These are phyloP conservation scores for Spongia lamella DNA, from an alignment of 37 sponge, comb jelly and placozoan genomes.

Conservation along the genomic window DNA sequence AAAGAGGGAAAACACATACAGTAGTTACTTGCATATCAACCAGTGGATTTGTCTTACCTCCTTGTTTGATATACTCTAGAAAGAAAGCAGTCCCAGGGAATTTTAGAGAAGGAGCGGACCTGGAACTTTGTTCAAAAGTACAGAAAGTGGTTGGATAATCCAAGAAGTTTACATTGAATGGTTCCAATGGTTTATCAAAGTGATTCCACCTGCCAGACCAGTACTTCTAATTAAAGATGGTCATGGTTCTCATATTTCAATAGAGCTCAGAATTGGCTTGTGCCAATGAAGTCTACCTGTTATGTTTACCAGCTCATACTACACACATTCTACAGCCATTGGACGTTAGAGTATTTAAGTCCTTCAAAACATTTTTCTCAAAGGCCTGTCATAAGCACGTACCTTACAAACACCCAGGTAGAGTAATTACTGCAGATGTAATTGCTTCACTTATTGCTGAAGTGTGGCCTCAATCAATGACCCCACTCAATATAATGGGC, in stretches of 20 bases:
- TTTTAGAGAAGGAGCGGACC: too few relatives aligned
- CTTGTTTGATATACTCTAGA: too few relatives aligned
- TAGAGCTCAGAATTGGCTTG: constrained; percentile 26
- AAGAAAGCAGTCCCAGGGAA: too few relatives aligned
- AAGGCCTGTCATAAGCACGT: constrained; percentile 44
- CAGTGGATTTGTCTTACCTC: too few relatives aligned
- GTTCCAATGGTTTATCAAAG: too few relatives aligned
- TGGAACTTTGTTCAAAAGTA: too few relatives aligned
- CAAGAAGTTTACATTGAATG: too few relatives aligned
- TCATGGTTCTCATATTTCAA: too few relatives aligned
- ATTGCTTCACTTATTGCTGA: constrained; percentile 38
- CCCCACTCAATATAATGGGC: constrained; percentile 33
- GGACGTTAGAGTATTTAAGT: constrained; percentile 51
- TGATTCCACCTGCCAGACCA: too few relatives aligned
- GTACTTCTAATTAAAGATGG: too few relatives aligned
- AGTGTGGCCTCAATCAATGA: constrained; percentile 34
- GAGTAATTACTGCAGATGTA: constrained; percentile 32
- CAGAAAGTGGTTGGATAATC: too few relatives aligned
- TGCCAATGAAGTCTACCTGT: constrained; percentile 43
- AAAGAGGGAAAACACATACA: too few relatives aligned
- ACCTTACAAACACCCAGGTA: constrained; percentile 27
- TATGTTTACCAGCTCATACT: constrained; percentile 53
- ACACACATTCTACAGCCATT: constrained; percentile 61
- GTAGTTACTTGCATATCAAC: background rate
- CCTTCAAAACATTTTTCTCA: constrained; percentile 35